Evolutionary conservation across 1,140 invertebrate genomes (phyloP).

Genomic region (Bombus sibiricus): DNA sequence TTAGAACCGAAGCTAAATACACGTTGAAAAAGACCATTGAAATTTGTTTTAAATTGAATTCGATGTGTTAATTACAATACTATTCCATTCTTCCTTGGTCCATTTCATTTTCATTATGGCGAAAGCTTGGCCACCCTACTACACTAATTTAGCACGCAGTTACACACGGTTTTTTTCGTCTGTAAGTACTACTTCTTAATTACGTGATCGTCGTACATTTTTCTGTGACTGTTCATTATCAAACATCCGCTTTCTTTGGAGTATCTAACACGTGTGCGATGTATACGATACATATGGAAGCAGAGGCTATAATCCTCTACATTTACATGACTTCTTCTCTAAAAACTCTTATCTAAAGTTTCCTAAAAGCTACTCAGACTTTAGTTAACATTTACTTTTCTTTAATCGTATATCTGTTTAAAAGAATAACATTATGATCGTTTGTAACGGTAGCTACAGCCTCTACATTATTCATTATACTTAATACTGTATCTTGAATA

Average conservation of each 20-base stretch:
- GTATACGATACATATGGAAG: conserved; percentile 70
- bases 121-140: conserved; percentile 38
- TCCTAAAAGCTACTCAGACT: conserved; percentile 77
- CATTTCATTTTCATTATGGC: background rate
- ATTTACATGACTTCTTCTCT: conserved; percentile 56
- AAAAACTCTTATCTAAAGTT: conserved; percentile 64
- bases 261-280: conserved; percentile 62
- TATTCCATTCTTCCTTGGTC: background rate
- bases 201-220: conserved; percentile 24
- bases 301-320: conserved; percentile 72
- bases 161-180: conserved; percentile 36
- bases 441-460: conserved; percentile 59
- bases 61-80: conserved; percentile 5
- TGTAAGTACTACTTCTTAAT: conserved; percentile 48
- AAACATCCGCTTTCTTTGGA: background rate
- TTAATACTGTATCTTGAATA: conserved; percentile 59
- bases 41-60: background rate
- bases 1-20: background rate
- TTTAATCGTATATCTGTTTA: conserved; percentile 62
- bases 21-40: background rate
- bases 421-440: conserved; percentile 68
- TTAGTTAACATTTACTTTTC: conserved; percentile 71
- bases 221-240: background rate
- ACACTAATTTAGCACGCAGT: conserved; percentile 49
- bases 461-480: conserved; percentile 53